phyloP scores from a whole-genome alignment of 2,888 invertebrate genomes.

The Drosophila neotestacea region DNA sequence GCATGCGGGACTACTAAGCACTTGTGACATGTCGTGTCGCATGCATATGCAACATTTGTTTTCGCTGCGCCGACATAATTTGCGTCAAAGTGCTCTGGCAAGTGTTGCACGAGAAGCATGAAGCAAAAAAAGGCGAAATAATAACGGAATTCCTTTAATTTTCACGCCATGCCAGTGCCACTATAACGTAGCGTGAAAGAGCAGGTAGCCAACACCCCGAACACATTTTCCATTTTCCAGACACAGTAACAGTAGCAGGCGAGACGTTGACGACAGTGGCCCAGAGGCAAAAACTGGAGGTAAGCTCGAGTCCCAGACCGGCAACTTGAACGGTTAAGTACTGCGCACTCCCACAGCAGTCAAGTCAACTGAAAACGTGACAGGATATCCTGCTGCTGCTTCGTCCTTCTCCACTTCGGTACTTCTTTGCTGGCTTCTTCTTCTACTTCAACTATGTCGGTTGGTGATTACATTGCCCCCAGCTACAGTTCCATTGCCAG shows the following conservation, averaged over 20 bases:
- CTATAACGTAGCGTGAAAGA: background rate
- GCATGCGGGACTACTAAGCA: constrained; percentile 72
- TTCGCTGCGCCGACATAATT: constrained; percentile 77
- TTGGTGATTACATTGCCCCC: constrained; percentile 44
- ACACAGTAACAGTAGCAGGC: constrained; percentile 27
- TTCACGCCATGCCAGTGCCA: constrained; percentile 53
- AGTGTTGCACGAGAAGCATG: constrained; percentile 27
- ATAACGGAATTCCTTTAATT: constrained; percentile 80
- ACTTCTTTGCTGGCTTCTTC: constrained; percentile 31
- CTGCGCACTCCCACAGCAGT: constrained; percentile 67
- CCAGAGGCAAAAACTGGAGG: constrained; percentile 58
- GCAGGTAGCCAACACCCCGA: constrained; percentile 1
- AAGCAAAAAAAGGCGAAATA: constrained; percentile 63
- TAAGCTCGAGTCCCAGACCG: constrained; percentile 51
- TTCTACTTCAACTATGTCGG: constrained; percentile 30
- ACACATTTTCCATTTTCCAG: background rate
- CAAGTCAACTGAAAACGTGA: constrained; percentile 80
- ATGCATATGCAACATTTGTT: constrained; percentile 78
- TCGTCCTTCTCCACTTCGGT: constrained; percentile 15
- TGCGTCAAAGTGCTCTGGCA: constrained; percentile 74
- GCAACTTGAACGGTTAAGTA: constrained; percentile 80
- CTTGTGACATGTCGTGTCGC: constrained; percentile 75
- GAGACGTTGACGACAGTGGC: constrained; percentile 77
- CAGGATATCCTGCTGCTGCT: constrained; percentile 72
- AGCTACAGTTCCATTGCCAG: constrained; percentile 6